A percentile compares a stretch with the other conserved stretches of the same genome.
phyloP scores from a whole-genome alignment of 2,888 invertebrate genomes.

The Camponotus fellah region DNA sequence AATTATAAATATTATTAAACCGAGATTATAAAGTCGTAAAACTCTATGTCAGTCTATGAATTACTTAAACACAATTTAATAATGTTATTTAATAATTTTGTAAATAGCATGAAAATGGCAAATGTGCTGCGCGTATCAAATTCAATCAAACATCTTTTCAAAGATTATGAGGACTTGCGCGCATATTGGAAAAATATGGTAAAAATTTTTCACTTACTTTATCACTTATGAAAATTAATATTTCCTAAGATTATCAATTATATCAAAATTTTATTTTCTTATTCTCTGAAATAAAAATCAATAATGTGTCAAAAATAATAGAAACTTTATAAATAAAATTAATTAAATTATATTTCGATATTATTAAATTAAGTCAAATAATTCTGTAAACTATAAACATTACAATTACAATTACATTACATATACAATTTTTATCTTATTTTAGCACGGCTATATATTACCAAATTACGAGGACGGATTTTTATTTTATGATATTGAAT shows the following conservation, averaged over 20 bases:
- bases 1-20: neutral
- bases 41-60: neutral
- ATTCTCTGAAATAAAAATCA: neutral
- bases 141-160: slow-evolving; percentile 77
- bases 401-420: too few species aligned
- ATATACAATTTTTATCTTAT: slow-evolving; percentile 33
- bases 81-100: neutral
- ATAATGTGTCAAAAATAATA: neutral
- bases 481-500: slow-evolving; percentile 80
- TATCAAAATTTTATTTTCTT: neutral
- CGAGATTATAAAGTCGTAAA: neutral
- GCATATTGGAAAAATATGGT: slow-evolving; percentile 85
- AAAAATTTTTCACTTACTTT: neutral
- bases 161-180: slow-evolving; percentile 79
- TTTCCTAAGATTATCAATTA: neutral
- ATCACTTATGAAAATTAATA: neutral
- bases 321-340: neutral
- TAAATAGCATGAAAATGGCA: slow-evolving; percentile 78
- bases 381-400: neutral
- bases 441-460: slow-evolving; percentile 82
- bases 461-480: slow-evolving; percentile 77
- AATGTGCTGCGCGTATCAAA: slow-evolving; percentile 78
- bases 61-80: neutral
- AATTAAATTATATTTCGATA: neutral
- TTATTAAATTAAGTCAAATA: neutral